Conservation (phyloP, 2,113 vertebrate species). For the Charadrius vociferus region DNA sequence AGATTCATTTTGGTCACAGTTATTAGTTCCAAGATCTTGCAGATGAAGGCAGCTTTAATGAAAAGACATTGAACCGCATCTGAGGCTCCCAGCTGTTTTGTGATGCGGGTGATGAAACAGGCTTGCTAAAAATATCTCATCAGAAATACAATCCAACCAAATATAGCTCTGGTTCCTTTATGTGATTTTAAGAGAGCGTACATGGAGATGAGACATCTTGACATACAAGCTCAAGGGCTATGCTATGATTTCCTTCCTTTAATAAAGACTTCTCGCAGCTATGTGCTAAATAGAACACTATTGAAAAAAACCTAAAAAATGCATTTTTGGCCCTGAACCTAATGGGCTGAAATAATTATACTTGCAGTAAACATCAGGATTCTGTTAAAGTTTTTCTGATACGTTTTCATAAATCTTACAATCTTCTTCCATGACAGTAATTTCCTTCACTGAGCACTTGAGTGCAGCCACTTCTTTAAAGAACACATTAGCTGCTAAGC, state of each 20-base stretch:
- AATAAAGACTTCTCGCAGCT: constrained; percentile 47
- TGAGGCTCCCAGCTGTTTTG: constrained; percentile 12
- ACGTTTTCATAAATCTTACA: background rate
- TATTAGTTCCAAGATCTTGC: constrained; percentile 50
- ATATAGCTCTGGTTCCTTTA: background rate
- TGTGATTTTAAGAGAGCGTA: constrained; percentile 17
- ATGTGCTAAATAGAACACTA: constrained; percentile 28
- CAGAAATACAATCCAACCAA: constrained; percentile 32
- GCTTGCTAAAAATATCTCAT: constrained; percentile 62
- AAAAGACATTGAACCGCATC: background rate
- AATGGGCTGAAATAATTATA: background rate
- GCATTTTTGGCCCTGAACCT: background rate
- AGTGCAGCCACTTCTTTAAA: background rate
- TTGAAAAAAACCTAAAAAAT: background rate
- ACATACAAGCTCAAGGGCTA: constrained; percentile 20
- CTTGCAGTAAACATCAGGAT: background rate
- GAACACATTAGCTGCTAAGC: background rate
- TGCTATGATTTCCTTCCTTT: constrained; percentile 21
- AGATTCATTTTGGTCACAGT: background rate
- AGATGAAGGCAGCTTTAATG: constrained; percentile 7
- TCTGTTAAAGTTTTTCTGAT: background rate
- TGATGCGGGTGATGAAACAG: background rate
- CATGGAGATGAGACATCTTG: constrained; percentile 16
- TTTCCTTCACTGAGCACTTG: background rate
- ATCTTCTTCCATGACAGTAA: background rate